Evolutionary conservation across 2,888 invertebrate genomes (phyloP).

Genomic region (Ditula angustiorana): DNA sequence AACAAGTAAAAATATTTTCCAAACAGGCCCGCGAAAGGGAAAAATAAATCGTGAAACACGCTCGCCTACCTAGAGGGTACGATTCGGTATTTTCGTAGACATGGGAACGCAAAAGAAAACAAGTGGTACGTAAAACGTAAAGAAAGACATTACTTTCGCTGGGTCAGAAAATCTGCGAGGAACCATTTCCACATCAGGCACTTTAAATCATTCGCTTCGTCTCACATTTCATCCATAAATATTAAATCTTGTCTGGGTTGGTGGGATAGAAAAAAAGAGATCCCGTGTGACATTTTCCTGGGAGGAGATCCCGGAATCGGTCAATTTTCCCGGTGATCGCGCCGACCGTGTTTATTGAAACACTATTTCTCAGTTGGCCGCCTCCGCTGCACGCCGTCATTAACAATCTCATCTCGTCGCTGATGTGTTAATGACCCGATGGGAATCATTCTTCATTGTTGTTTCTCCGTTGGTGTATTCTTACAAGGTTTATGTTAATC

Average conservation of each 20-base stretch:
- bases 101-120: slow-evolving; percentile 70
- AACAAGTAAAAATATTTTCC: slow-evolving; percentile 79
- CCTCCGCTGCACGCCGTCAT: slow-evolving; percentile 61
- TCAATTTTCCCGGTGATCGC: slow-evolving; percentile 83
- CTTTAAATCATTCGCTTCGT: slow-evolving; percentile 83
- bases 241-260: slow-evolving; percentile 81
- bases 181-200: slow-evolving; percentile 83
- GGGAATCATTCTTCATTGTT: slow-evolving; percentile 38
- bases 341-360: slow-evolving; percentile 80
- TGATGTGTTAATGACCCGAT: slow-evolving; percentile 47
- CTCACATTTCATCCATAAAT: slow-evolving; percentile 85
- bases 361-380: slow-evolving; percentile 79
- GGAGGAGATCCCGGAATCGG: slow-evolving; percentile 80
- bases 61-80: slow-evolving; percentile 74
- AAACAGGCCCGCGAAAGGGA: slow-evolving; percentile 72
- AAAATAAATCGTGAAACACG: slow-evolving; percentile 75
- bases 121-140: slow-evolving; percentile 81
- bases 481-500: not conserved
- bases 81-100: slow-evolving; percentile 70
- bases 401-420: slow-evolving; percentile 54
- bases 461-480: slow-evolving; percentile 8
- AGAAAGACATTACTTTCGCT: slow-evolving; percentile 81
- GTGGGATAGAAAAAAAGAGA: slow-evolving; percentile 77
- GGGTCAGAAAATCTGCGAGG: slow-evolving; percentile 83
- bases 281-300: slow-evolving; percentile 78